phyloP scores from a whole-genome alignment of 2,113 vertebrate species.

The Gymnogyps californianus region DNA sequence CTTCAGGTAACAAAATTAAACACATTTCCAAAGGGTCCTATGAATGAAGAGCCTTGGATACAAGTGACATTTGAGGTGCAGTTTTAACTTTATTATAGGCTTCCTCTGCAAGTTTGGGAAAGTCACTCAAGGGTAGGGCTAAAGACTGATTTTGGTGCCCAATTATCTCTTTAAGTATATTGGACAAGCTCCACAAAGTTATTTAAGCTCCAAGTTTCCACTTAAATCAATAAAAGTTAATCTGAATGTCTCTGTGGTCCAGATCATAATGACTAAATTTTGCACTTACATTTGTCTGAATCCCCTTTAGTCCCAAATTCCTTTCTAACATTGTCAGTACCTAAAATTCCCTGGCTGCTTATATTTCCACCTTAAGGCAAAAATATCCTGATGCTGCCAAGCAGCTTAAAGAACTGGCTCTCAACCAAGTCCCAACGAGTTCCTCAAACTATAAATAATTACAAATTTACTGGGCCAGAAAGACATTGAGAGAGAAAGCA shows the following conservation, averaged over 20 bases:
- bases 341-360: background rate
- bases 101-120: background rate
- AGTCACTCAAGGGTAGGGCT: background rate
- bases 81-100: background rate
- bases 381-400: constrained; percentile 14
- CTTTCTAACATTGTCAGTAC: background rate
- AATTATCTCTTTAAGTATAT: background rate
- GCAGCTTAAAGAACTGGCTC: constrained; percentile 23
- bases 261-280: background rate
- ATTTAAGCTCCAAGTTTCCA: background rate
- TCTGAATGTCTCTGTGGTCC: background rate
- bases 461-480: constrained; percentile 21
- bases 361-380: constrained; percentile 1
- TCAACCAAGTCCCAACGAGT: background rate
- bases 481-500: background rate
- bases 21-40: background rate
- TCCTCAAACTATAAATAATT: constrained; percentile 43
- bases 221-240: constrained; percentile 11
- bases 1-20: background rate
- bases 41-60: background rate
- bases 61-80: background rate
- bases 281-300: background rate
- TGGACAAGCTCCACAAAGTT: background rate
- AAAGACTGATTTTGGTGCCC: background rate
- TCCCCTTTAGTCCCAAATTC: background rate